Evolutionary conservation across 2,888 invertebrate genomes (phyloP), one percentile per base, ranked within the genome.

Genomic region (Andrena praecox): DNA sequence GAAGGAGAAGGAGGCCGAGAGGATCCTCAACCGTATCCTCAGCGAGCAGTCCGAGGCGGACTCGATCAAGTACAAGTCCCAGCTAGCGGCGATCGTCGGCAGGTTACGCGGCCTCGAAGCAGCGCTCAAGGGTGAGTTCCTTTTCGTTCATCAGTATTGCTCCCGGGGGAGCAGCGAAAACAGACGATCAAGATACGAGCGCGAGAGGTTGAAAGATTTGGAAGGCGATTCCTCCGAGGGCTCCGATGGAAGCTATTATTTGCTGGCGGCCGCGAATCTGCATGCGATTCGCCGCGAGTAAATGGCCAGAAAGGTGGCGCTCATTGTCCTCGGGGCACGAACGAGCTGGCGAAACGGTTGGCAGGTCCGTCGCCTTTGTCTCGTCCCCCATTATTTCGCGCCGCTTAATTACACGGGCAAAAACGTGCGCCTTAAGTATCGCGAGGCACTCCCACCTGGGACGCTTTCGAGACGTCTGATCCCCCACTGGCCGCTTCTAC

Each of bases 31-130:
- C 59, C 95, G 95, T 6, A 95, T 95, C 80, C 93, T 97, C 42
- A 96, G 96, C 87, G 97, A 97, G 87, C 95, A 96, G 87, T 91
- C 97, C 48, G 95, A 96, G 60, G 95, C 96, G 48, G 97, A 97
- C 89, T 95, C 96, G 84, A 95, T 95, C 60, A 95, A 95, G 83
- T 96, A 96, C 91, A 96, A 97, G 92, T 94, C 95, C 56, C 96
- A 97, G 91, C 94, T 98, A 68, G 96, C 97, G 5, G 95, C 95
- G 0, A 96, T 97, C 94, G 95, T 97, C 60, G 97, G 97, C 42
- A 95, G 97, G 90, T 94, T 98, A 77, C 96, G 96, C 69, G 98
- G 97, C 77, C 96, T 98, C 92, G 97, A 98, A 93, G 94, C 95
- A 24, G 97, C 97, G 16, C 94, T 98, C 33, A 96, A 96, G 94